Conservation (phyloP, 2,888 invertebrate genomes). For the Eurois occulta region DNA sequence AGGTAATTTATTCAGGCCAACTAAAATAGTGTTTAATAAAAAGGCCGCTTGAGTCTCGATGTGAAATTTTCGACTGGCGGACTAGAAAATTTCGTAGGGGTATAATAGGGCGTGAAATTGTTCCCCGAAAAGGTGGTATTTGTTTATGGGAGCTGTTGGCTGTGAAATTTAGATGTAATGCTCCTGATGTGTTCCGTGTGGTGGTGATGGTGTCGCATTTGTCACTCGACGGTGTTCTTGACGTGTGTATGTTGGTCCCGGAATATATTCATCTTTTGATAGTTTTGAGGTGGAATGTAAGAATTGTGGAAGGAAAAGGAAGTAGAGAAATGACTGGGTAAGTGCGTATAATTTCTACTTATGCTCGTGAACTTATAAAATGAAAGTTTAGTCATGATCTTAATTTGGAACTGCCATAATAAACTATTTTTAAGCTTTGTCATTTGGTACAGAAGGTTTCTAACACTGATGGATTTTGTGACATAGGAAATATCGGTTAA, state of each 20-base stretch:
- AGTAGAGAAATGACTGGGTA: not conserved
- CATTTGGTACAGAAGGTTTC: not conserved
- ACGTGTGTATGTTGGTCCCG: conserved; percentile 64
- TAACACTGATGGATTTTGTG: not conserved
- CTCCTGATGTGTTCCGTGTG: conserved; percentile 75
- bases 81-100: conserved; percentile 83
- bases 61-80: conserved; percentile 84
- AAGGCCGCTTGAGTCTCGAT: conserved; percentile 80
- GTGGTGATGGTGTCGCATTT: conserved; percentile 77
- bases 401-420: not conserved
- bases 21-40: conserved; percentile 83
- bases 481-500: not conserved
- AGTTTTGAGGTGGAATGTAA: conserved; percentile 22
- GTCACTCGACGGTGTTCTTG: conserved; percentile 74
- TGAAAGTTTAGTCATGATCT: not conserved
- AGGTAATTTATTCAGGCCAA: conserved; percentile 81
- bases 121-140: conserved; percentile 84
- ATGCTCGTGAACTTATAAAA: not conserved
- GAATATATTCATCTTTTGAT: conserved; percentile 51
- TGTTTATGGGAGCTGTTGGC: conserved; percentile 82
- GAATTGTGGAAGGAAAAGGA: conserved; percentile 23
- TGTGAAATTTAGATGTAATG: conserved; percentile 83
- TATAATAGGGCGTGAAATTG: conserved; percentile 90
- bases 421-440: not conserved
- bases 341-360: not conserved